phyloP scores from a whole-genome alignment of 2,113 vertebrate genomes.

The Chlorodrepanis virens region DNA sequence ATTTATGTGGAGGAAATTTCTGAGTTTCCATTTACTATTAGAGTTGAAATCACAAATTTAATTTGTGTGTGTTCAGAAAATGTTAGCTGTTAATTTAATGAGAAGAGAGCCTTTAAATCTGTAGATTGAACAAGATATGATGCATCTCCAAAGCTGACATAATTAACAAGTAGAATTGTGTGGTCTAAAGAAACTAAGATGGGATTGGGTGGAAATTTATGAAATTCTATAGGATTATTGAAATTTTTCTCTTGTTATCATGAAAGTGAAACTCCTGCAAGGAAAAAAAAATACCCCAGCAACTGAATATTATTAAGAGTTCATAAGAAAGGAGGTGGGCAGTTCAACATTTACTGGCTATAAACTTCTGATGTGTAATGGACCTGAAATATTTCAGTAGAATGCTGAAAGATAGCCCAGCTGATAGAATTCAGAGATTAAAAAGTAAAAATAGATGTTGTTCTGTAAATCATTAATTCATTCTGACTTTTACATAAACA shows the following conservation, averaged over 20 bases:
- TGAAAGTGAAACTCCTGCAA: not conserved
- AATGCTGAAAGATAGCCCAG: not conserved
- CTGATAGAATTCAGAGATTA: not conserved
- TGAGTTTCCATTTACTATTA: not conserved
- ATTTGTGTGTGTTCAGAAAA: not conserved
- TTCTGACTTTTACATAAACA: not conserved
- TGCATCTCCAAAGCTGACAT: not conserved
- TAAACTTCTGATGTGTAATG: not conserved
- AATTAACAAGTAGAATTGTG: not conserved
- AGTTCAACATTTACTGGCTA: not conserved
- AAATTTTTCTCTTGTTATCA: not conserved
- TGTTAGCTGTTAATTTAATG: rapidly evolving
- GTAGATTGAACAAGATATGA: not conserved
- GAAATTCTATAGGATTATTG: not conserved
- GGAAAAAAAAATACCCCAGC: not conserved
- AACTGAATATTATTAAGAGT: not conserved
- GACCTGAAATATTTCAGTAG: not conserved
- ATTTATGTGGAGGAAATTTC: not conserved
- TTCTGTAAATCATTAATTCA: not conserved
- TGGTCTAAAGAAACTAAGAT: not conserved
- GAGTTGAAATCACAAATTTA: not conserved
- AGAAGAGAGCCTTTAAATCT: not conserved
- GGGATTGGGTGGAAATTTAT: not conserved
- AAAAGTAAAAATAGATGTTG: not conserved
- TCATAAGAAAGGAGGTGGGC: not conserved